Percentiles rank a stretch among this genome's conserved stretches.
Evolutionary conservation across 2,113 vertebrate genomes (phyloP).

Genomic region (Urocolius indicus): DNA sequence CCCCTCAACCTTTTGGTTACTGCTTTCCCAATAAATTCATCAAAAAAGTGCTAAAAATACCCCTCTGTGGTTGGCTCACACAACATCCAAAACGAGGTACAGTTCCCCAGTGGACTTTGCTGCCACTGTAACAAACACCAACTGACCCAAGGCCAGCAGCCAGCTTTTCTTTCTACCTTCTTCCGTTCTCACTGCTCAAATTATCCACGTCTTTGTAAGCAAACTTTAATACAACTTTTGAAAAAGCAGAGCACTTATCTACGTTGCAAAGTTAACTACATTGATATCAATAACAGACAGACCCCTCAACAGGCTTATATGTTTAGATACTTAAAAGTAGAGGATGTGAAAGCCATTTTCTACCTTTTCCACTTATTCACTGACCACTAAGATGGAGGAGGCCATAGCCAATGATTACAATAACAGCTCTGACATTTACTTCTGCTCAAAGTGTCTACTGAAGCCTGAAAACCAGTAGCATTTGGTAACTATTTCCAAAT

Average conservation of each 20-base stretch:
- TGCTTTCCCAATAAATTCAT: neutral
- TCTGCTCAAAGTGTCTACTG: neutral
- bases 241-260: neutral
- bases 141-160: neutral
- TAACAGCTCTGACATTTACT: slow-evolving; percentile 35
- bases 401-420: neutral
- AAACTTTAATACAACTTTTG: neutral
- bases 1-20: neutral
- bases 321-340: neutral
- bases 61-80: neutral
- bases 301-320: neutral
- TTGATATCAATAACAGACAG: neutral
- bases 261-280: neutral
- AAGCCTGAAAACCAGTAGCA: slow-evolving; percentile 1
- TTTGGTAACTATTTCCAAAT: slow-evolving; percentile 42
- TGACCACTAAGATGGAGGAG: neutral
- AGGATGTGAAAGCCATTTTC: neutral
- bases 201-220: neutral
- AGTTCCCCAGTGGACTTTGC: neutral
- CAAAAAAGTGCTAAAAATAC: neutral
- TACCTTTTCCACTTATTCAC: neutral
- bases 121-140: neutral
- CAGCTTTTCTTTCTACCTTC: neutral
- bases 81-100: neutral
- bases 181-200: neutral